Percentiles rank a stretch among this genome's conserved stretches.
Evolutionary conservation across 2,113 vertebrate species (phyloP).

Genomic region (Anhinga rufa): DNA sequence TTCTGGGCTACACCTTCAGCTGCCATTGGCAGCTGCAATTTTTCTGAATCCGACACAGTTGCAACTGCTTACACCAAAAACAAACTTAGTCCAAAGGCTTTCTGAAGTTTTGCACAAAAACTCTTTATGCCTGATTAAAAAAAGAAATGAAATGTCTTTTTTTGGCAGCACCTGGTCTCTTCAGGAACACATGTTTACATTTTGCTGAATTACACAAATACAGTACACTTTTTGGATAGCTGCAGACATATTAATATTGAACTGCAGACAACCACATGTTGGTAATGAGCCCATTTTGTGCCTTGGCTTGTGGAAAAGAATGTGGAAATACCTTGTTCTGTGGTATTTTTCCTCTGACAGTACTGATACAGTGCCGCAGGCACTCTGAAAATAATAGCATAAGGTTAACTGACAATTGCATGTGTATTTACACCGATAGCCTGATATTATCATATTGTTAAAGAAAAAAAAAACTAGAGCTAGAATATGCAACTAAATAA

Average conservation of each 20-base stretch:
- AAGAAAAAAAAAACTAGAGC: constrained; percentile 53
- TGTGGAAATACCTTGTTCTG: constrained; percentile 68
- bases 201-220: constrained; percentile 54
- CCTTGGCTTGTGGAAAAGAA: constrained; percentile 61
- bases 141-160: neutral
- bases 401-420: constrained; percentile 80
- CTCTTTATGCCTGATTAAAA: neutral
- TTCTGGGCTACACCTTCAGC: neutral
- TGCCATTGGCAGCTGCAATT: neutral
- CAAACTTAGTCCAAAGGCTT: neutral
- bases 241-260: constrained; percentile 63
- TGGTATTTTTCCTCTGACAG: constrained; percentile 71
- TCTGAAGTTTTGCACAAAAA: neutral
- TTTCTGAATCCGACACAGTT: neutral
- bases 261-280: constrained; percentile 68
- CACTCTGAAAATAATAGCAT: constrained; percentile 73
- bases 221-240: constrained; percentile 1
- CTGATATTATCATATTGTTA: constrained; percentile 76
- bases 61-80: neutral
- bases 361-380: constrained; percentile 73
- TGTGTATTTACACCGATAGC: constrained; percentile 73
- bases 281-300: constrained; percentile 73
- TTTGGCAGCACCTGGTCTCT: constrained; percentile 35
- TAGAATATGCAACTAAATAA: constrained; percentile 59
- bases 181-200: constrained; percentile 60